Evolutionary conservation across 2,888 invertebrate species (phyloP).

Genomic region (Leptopilina myrica): DNA sequence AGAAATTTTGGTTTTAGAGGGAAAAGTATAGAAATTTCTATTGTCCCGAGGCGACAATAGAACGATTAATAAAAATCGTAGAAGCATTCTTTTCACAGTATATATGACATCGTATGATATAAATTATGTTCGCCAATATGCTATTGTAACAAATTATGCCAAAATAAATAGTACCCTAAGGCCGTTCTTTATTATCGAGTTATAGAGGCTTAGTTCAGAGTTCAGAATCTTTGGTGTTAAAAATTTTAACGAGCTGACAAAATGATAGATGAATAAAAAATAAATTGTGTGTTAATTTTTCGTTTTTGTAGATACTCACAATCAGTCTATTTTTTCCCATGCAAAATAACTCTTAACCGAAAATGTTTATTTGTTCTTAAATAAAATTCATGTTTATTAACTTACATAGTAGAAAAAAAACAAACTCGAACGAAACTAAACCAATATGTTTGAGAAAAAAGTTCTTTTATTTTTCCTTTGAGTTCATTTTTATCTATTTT

Average conservation of each 20-base stretch:
- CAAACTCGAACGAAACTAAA: no score
- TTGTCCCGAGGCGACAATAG: conserved; percentile 10
- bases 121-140: conserved; percentile 63
- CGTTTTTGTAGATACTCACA: not conserved
- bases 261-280: conserved; percentile 30
- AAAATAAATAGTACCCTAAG: conserved; percentile 64
- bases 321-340: no score
- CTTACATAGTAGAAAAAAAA: no score
- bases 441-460: no score
- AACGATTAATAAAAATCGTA: conserved; percentile 13
- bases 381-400: no score
- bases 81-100: not conserved
- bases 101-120: conserved; percentile 36
- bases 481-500: no score
- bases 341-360: no score
- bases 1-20: no score
- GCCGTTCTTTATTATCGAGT: conserved; percentile 67
- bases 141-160: conserved; percentile 67
- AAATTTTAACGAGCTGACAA: conserved; percentile 29
- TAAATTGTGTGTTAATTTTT: conserved; percentile 15
- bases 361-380: no score
- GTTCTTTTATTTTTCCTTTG: no score
- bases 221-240: conserved; percentile 19
- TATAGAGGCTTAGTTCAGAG: conserved; percentile 43
- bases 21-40: not conserved